These are phyloP conservation scores for Selenia dentaria DNA, from an alignment of 2,888 invertebrate genomes.

Conservation along the genomic window DNA sequence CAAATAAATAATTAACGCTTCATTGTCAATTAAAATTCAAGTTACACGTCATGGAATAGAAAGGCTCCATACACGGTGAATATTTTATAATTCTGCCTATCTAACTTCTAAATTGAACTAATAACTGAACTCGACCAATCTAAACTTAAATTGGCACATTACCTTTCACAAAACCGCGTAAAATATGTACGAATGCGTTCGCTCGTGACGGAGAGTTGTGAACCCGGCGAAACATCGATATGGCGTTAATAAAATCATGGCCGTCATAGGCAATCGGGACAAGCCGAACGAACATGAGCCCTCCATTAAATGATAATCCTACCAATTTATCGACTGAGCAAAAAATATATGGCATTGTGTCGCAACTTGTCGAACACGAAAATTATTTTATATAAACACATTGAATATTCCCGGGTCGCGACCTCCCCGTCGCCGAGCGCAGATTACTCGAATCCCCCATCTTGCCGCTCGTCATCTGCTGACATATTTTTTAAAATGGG, in stretches of 20 bases:
- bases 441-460: slow-evolving; percentile 66
- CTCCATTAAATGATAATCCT: slow-evolving; percentile 84
- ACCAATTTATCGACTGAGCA: slow-evolving; percentile 80
- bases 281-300: slow-evolving; percentile 81
- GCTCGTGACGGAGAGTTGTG: slow-evolving; percentile 55
- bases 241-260: slow-evolving; percentile 81
- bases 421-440: slow-evolving; percentile 55
- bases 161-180: slow-evolving; percentile 62
- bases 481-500: slow-evolving; percentile 84
- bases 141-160: slow-evolving; percentile 65
- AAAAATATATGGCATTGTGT: slow-evolving; percentile 81
- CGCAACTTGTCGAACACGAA: slow-evolving; percentile 82
- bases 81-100: slow-evolving; percentile 64
- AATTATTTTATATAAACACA: slow-evolving; percentile 84
- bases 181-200: slow-evolving; percentile 56
- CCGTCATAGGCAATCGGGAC: slow-evolving; percentile 80
- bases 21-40: slow-evolving; percentile 61
- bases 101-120: slow-evolving; percentile 64
- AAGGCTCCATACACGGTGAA: slow-evolving; percentile 59
- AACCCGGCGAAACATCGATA: slow-evolving; percentile 63
- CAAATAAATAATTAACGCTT: slow-evolving; percentile 54
- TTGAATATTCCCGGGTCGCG: slow-evolving; percentile 76
- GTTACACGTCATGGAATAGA: slow-evolving; percentile 60
- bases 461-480: slow-evolving; percentile 77
- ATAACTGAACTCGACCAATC: slow-evolving; percentile 63